A percentile compares a stretch with the other conserved stretches of the same genome.
Conservation (phyloP, 2,113 vertebrate species). For the Bujurquina vittata region DNA sequence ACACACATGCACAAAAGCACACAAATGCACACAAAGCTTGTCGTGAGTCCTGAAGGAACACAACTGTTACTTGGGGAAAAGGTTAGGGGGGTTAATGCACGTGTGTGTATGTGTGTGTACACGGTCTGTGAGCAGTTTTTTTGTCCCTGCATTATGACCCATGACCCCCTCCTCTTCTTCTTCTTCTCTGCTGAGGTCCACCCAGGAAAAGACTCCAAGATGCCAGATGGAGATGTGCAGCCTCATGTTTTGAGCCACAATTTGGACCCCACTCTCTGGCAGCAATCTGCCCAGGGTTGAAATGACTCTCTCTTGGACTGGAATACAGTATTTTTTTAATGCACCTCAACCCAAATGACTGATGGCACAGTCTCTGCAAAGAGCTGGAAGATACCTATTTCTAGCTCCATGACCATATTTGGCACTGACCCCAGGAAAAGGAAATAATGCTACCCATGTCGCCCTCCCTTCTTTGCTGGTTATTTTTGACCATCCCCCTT, state of each 20-base stretch:
- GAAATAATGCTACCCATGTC: slow-evolving; percentile 57
- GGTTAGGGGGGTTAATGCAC: slow-evolving; percentile 45
- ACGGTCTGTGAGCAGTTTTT: not conserved
- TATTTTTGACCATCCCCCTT: slow-evolving; percentile 59
- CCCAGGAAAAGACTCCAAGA: slow-evolving; percentile 44
- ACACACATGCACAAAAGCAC: slow-evolving; percentile 13
- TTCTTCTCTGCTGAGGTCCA: slow-evolving; percentile 36
- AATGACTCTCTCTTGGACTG: slow-evolving; percentile 51
- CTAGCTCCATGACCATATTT: slow-evolving; percentile 66
- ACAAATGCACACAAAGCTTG: slow-evolving; percentile 45
- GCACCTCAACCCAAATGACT: slow-evolving; percentile 38
- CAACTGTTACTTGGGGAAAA: slow-evolving; percentile 57
- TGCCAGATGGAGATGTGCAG: slow-evolving; percentile 64
- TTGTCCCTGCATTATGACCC: slow-evolving; percentile 6
- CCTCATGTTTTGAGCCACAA: slow-evolving; percentile 46
- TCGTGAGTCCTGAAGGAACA: slow-evolving; percentile 61
- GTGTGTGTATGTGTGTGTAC: slow-evolving; percentile 28
- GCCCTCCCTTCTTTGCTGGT: slow-evolving; percentile 49
- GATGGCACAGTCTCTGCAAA: slow-evolving; percentile 45
- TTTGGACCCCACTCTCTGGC: slow-evolving; percentile 53
- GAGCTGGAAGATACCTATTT: slow-evolving; percentile 68
- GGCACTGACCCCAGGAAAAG: slow-evolving; percentile 65
- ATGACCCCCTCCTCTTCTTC: slow-evolving; percentile 15
- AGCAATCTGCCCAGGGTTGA: slow-evolving; percentile 50
- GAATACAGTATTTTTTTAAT: slow-evolving; percentile 50